Evolutionary conservation across 2,113 vertebrate species (phyloP).

Genomic region (Eulemur macaco): DNA sequence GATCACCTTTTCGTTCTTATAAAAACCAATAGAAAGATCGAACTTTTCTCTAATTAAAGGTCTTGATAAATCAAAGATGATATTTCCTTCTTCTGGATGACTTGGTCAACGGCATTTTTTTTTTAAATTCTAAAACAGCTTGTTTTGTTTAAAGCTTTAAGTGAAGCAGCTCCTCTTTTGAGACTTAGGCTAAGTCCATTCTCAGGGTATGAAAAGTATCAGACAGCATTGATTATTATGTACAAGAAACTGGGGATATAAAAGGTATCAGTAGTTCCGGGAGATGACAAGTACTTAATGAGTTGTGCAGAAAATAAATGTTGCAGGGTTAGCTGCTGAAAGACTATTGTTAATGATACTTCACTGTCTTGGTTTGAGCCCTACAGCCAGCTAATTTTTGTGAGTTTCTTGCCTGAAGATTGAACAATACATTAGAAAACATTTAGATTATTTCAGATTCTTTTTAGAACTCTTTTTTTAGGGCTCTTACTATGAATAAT

Average conservation of each 20-base stretch:
- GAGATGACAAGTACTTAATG: not conserved
- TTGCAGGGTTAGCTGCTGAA: not conserved
- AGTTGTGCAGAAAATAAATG: not conserved
- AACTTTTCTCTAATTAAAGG: not conserved
- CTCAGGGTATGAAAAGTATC: not conserved
- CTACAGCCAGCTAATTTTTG: not conserved
- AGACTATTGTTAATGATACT: not conserved
- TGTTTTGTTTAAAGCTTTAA: not conserved
- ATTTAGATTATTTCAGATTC: not conserved
- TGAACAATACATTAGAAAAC: not conserved
- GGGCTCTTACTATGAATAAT: not conserved
- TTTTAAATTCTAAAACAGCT: not conserved
- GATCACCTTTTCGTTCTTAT: not conserved
- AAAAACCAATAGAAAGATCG: not conserved
- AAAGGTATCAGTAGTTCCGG: not conserved
- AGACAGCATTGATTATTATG: not conserved
- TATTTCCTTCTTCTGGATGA: not conserved
- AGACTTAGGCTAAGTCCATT: not conserved
- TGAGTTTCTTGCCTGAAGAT: not conserved
- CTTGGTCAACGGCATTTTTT: not conserved
- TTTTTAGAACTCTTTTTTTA: constrained; percentile 18
- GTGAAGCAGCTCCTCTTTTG: not conserved
- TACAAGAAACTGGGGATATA: not conserved
- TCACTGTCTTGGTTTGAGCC: not conserved
- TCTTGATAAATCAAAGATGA: not conserved